Evolutionary conservation across 2,888 invertebrate genomes (phyloP), one percentile per base, ranked within the genome.

Genomic region (Onthophagus sagittarius): DNA sequence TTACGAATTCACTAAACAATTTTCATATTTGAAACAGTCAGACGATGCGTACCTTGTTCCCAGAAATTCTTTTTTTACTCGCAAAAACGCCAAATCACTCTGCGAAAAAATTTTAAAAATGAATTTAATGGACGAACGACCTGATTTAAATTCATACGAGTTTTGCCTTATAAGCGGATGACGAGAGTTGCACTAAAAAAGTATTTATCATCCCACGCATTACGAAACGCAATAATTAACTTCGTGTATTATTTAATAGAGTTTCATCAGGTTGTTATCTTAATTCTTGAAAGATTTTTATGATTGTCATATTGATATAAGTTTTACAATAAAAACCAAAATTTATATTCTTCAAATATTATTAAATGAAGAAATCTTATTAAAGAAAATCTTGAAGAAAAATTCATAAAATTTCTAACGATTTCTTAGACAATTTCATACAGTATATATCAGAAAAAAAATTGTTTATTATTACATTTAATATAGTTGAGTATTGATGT

Each of bases 1-100:
- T 63, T 67, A 67, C 67, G 67, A 67, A 67, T 67, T 67, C 23
- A 67, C 31, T 31, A 23, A 32, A 32, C 67, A 67, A 67, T 67
- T 67, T 67, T 67, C 67, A 67, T 67, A 67, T 23, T 67, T 67
- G 67, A 67, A 67, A 67, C 67, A 31, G 67, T 23, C 67, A 32
- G 32, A 67, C 32, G 39, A 7, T 67, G 23, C 23, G 31, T 67
- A n/a, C 23, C 32, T 67, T 64, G 15, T 13, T 15, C 64, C 15
- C 64, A 15, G 64, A 15, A 15, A 14, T 67, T 23, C 67, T 23
- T 67, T 67, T 32, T 67, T 67, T 64, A 1, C 23, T 23, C 14
- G 13, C 15, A 9, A 9, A 31, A n/a, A 31, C 31, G 13, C 7
- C 9, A 67, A 67, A 31, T 67, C 67, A 23, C 23, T 67, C 67